phyloP scores from a whole-genome alignment of 1,140 invertebrate genomes.

The Aradophagus sp. region DNA sequence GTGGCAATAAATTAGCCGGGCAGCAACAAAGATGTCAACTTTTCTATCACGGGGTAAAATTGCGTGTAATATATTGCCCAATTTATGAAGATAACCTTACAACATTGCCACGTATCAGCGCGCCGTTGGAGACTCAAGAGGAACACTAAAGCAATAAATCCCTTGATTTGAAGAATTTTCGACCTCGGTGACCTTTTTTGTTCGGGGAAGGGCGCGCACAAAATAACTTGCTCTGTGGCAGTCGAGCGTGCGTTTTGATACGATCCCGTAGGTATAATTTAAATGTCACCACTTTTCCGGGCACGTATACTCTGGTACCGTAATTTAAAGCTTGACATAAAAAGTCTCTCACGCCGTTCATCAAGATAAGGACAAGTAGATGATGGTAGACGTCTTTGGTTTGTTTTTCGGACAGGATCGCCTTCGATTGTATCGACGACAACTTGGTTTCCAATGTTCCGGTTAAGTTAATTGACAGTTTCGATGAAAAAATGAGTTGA shows the following conservation, averaged over 20 bases:
- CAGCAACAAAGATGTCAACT: slow-evolving; percentile 32
- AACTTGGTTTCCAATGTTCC: slow-evolving; percentile 1
- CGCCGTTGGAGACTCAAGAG: slow-evolving; percentile 35
- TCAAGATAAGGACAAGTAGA: slow-evolving; percentile 32
- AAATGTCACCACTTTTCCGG: slow-evolving; percentile 39
- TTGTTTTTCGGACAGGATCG: slow-evolving; percentile 6
- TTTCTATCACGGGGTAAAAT: slow-evolving; percentile 46
- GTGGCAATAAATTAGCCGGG: slow-evolving; percentile 30
- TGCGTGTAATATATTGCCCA: slow-evolving; percentile 50
- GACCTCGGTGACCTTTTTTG: slow-evolving; percentile 45
- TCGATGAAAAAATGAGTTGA: slow-evolving; percentile 8
- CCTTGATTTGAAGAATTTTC: slow-evolving; percentile 50
- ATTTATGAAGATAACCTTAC: slow-evolving; percentile 49
- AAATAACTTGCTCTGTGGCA: slow-evolving; percentile 26
- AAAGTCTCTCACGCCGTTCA: slow-evolving; percentile 12
- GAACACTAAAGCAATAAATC: slow-evolving; percentile 51
- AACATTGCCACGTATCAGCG: slow-evolving; percentile 41
- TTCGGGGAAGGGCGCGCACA: slow-evolving; percentile 12
- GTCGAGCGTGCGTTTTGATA: slow-evolving; percentile 26
- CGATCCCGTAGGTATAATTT: slow-evolving; percentile 24
- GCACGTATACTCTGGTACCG: slow-evolving; percentile 10
- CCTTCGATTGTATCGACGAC: slow-evolving; percentile 8
- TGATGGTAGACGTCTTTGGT: slow-evolving; percentile 5
- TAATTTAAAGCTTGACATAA: slow-evolving; percentile 25
- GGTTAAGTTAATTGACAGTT: slow-evolving; percentile 36